Conservation (phyloP, 2,797 vertebrate species). For the Podarcis siculus region DNA sequence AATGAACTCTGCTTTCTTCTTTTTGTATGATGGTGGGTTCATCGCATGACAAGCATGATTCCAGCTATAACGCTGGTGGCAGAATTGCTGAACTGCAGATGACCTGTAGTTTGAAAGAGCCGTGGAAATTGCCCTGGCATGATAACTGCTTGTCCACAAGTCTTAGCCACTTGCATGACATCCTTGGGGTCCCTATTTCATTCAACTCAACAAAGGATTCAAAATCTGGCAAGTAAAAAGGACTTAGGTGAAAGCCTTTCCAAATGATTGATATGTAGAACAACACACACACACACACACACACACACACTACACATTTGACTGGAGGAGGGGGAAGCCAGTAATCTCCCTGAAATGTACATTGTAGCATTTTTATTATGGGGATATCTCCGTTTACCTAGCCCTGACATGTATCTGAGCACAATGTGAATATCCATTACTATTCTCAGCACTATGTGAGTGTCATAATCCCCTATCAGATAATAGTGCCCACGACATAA, state of each 20-base stretch:
- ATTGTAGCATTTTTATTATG: not conserved
- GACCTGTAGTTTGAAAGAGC: constrained; percentile 35
- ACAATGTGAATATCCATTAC: too few species aligned
- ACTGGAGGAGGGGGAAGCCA: not conserved
- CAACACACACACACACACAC: not conserved
- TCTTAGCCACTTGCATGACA: constrained; percentile 7
- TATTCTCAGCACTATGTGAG: too few species aligned
- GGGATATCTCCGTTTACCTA: not conserved
- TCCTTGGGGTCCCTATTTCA: not conserved
- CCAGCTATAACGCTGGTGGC: constrained; percentile 26
- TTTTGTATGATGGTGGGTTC: not conserved
- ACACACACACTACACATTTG: not conserved
- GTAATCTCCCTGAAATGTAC: not conserved
- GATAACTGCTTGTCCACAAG: constrained; percentile 22
- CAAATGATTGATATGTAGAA: not conserved
- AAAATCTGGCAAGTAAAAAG: constrained; percentile 27
- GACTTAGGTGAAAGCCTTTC: constrained; percentile 32
- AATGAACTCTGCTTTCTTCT: not conserved
- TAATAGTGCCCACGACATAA: too few species aligned
- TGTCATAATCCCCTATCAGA: too few species aligned
- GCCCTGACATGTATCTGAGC: not conserved
- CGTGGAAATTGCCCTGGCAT: constrained; percentile 21
- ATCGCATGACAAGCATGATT: not conserved
- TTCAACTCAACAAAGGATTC: not conserved
- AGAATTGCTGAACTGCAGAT: constrained; percentile 48